Conservation (phyloP, 2,113 vertebrate species). For the Pionites leucogaster region DNA sequence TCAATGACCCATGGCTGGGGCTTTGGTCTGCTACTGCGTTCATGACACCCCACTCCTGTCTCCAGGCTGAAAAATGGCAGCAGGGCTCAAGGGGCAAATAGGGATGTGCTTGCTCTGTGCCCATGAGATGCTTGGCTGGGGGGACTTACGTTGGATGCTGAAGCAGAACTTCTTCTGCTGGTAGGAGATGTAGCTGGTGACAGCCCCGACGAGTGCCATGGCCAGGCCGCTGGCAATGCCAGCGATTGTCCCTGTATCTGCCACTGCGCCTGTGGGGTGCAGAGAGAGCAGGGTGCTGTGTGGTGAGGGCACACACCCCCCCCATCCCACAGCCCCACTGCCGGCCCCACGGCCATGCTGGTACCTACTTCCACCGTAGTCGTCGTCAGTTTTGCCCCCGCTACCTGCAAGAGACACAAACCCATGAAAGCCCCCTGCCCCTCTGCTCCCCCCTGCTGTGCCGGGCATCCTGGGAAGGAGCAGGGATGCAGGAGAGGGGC, state of each 20-base stretch:
- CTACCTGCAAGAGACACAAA: neutral
- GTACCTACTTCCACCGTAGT: neutral
- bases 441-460: accelerated
- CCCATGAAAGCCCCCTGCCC: accelerated
- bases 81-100: accelerated
- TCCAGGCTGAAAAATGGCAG: neutral
- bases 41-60: neutral
- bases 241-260: conserved; percentile 88
- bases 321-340: accelerated
- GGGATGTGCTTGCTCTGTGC: neutral
- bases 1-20: accelerated
- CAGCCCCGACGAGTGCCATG: conserved; percentile 87
- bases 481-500: neutral
- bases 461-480: neutral
- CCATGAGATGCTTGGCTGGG: accelerated
- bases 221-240: conserved; percentile 88
- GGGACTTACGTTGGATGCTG: conserved; percentile 85
- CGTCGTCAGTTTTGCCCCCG: accelerated
- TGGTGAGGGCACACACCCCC: accelerated
- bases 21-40: neutral
- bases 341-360: accelerated
- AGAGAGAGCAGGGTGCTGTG: neutral
- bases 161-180: conserved; percentile 99
- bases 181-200: conserved; percentile 95
- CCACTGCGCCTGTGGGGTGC: conserved; percentile 57